Evolutionary conservation across 2,113 vertebrate species (phyloP), one percentile per base, ranked within the genome.

Genomic region (Eudorcas thomsonii): DNA sequence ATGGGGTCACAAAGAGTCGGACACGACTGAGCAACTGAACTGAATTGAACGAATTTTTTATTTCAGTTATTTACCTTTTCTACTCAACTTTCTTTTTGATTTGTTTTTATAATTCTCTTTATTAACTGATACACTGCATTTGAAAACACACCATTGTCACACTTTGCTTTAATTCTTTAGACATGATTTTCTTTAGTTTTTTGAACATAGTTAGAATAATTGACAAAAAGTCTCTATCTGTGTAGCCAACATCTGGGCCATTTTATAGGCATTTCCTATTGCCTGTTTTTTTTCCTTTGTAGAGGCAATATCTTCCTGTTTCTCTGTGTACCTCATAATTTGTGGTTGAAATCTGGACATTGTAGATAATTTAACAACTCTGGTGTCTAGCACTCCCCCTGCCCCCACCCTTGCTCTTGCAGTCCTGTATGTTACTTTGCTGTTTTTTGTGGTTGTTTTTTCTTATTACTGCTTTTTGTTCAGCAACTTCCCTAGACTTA

Each of bases 161-260:
- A 54, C 62, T 88, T 97, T 74, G 57, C 39, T 93, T 91, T 91
- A 88, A 80, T 83, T 89, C 50, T 83, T 88, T 94, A 96, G 55
- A 30, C 28, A 21, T 45, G 8, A 59, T 71, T 71, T 96, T 25
- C 82, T 54, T 96, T 89, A 59, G 48, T 64, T 92, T 55, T 96
- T 88, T 89, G 55, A 57, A 64, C 78, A 54, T 33, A 57, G 81
- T 83, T 88, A 78, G 28, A 80, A 15, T 64, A 64, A 57, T 82
- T 96, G n/a, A 96, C 33, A 74, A 36, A 78, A 92, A 71, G 19
- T 48, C 9, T 45, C 90, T 60, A 57, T 57, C 82, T 91, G 21
- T 12, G 87, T 43, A 23, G 45, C n/a, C 77, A 82, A 39, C 12
- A 85, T 93, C 39, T 91, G 59, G 6, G 54, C 3, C n/a, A 83